A percentile compares a stretch with the other conserved stretches of the same genome.
phyloP scores from a whole-genome alignment of 2,113 vertebrate genomes.

The Paracanthobrama guichenoti region DNA sequence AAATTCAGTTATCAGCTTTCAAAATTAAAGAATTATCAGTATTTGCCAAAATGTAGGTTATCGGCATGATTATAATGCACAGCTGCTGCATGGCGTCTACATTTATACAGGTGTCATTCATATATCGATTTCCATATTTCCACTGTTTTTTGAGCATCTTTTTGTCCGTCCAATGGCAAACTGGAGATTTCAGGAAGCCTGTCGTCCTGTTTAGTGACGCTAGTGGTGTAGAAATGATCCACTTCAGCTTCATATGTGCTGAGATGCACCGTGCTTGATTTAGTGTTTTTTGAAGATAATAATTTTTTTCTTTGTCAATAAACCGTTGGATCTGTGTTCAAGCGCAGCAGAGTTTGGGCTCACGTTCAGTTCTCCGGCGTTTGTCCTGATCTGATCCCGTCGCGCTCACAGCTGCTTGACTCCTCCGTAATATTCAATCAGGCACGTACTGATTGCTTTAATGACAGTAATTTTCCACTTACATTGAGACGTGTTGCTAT shows the following conservation, averaged over 20 bases:
- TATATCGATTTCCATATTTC: too few relatives aligned
- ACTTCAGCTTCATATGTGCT: neutral
- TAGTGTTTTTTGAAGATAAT: neutral
- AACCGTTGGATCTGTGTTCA: neutral
- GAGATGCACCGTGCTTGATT: neutral
- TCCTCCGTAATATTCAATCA: neutral
- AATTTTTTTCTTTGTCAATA: neutral
- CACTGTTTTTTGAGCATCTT: too few relatives aligned
- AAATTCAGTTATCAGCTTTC: too few relatives aligned
- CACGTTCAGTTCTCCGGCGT: too few relatives aligned
- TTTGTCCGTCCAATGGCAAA: too few relatives aligned
- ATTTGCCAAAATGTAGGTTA: too few relatives aligned
- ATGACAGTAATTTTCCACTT: constrained; percentile 44
- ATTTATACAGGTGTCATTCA: too few relatives aligned
- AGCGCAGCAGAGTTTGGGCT: neutral
- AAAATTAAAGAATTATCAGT: too few relatives aligned
- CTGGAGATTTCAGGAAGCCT: too few relatives aligned
- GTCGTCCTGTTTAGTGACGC: neutral
- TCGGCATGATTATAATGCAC: too few relatives aligned
- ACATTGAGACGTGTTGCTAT: constrained; percentile 14
- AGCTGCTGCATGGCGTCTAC: too few relatives aligned
- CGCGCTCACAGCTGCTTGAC: constrained; percentile 4
- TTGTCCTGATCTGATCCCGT: constrained; percentile 16
- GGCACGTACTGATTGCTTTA: constrained; percentile 9
- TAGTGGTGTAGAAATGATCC: neutral